Evolutionary conservation across 2,888 invertebrate genomes (phyloP).

Genomic region (Cantharis lateralis): DNA sequence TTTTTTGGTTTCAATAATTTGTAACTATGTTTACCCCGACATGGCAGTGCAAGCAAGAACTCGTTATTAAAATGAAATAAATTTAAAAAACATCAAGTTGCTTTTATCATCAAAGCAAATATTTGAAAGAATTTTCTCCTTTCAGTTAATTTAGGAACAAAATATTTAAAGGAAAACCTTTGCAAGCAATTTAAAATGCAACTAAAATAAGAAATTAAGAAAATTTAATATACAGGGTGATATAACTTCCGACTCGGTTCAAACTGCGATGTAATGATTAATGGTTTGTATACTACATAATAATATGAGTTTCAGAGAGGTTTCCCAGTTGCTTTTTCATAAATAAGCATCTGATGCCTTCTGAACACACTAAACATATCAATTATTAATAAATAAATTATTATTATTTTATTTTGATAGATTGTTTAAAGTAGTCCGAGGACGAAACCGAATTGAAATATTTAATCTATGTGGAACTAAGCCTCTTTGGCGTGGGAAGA

Average conservation of each 20-base stretch:
- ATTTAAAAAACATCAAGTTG: neutral
- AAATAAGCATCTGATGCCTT: no score
- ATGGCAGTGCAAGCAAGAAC: neutral
- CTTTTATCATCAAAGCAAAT: neutral
- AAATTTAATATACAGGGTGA: neutral
- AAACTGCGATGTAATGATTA: neutral
- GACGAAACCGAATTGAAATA: no score
- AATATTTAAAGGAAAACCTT: neutral
- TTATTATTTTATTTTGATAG: no score
- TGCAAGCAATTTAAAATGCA: neutral
- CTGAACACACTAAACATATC: neutral
- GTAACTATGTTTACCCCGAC: neutral
- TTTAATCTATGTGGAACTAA: no score
- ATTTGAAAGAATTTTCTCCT: neutral
- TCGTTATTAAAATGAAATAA: neutral
- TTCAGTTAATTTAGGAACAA: neutral
- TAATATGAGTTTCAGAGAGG: neutral
- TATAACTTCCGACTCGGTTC: neutral
- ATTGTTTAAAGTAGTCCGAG: no score
- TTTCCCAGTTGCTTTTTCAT: neutral
- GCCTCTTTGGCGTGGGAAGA: no score
- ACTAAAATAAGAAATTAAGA: no score
- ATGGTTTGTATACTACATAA: neutral
- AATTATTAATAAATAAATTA: no score
- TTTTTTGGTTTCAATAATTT: neutral